phyloP scores from a whole-genome alignment of 2,888 invertebrate species.

The Dione juno region DNA sequence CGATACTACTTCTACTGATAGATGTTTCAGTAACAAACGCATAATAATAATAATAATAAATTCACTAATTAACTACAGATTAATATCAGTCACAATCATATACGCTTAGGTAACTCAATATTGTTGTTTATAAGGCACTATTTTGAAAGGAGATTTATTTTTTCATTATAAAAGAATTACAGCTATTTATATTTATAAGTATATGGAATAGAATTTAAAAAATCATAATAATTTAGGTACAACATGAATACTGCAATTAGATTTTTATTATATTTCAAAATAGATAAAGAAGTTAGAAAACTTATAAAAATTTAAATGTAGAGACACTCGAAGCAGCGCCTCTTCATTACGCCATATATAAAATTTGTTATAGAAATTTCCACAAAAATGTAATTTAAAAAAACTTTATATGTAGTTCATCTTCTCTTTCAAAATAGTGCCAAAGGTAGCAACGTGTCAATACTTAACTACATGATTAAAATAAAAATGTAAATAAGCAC shows the following conservation, averaged over 20 bases:
- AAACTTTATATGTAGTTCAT: background rate
- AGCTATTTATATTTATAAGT: background rate
- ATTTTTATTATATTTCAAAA: too few species aligned
- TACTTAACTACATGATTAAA: constrained; percentile 48
- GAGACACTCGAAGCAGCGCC: too few species aligned
- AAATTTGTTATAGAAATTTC: too few species aligned
- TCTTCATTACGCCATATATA: too few species aligned
- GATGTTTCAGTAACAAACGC: constrained; percentile 55
- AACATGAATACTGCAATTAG: too few species aligned
- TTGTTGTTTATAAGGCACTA: constrained; percentile 48
- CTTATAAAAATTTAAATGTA: too few species aligned
- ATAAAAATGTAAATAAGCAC: constrained; percentile 53
- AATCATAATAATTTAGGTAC: background rate
- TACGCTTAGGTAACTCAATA: constrained; percentile 63
- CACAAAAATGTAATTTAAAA: background rate
- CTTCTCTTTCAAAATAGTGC: constrained; percentile 48
- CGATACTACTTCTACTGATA: constrained; percentile 56
- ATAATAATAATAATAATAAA: constrained; percentile 49
- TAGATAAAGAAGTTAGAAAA: too few species aligned
- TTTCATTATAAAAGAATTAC: background rate
- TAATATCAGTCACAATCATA: constrained; percentile 69
- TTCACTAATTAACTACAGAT: constrained; percentile 45
- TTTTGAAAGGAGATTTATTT: constrained; percentile 16
- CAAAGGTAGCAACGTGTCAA: constrained; percentile 47
- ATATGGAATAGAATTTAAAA: background rate